Conservation (phyloP, 1,140 invertebrate genomes). For the Oryzaephilus surinamensis region DNA sequence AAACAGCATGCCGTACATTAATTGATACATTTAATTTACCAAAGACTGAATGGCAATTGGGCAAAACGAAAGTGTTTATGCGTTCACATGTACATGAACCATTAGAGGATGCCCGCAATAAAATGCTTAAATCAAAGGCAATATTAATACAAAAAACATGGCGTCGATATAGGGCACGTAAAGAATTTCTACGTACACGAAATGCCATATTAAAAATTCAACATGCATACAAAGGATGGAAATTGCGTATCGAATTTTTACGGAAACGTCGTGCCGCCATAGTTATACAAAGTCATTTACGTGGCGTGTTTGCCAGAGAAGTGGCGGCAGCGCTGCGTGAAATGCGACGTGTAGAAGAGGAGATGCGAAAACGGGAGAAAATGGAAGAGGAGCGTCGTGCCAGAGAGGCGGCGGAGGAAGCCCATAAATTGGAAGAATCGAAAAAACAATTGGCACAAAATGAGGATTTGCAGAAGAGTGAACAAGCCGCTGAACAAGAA, state of each 20-base stretch:
- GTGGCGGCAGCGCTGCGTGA: constrained; percentile 73
- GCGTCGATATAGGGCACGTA: constrained; percentile 50
- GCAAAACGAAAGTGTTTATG: constrained; percentile 83
- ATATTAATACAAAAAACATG: constrained; percentile 72
- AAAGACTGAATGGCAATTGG: constrained; percentile 79
- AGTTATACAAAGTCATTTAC: constrained; percentile 78
- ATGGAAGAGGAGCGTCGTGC: constrained; percentile 53
- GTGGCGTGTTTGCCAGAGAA: constrained; percentile 84
- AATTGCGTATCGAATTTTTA: constrained; percentile 70
- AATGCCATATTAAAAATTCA: constrained; percentile 72
- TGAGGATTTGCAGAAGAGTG: constrained; percentile 40
- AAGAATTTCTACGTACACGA: constrained; percentile 56
- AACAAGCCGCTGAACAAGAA: constrained; percentile 59
- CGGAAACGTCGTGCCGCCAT: constrained; percentile 73
- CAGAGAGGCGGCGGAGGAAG: constrained; percentile 31
- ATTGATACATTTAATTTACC: constrained; percentile 52
- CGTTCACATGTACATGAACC: constrained; percentile 75
- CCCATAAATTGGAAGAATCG: constrained; percentile 13
- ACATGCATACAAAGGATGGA: constrained; percentile 78
- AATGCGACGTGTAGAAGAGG: constrained; percentile 85
- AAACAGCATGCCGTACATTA: constrained; percentile 33
- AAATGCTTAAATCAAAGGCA: constrained; percentile 58
- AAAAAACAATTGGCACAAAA: constrained; percentile 27
- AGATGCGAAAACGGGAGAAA: constrained; percentile 60
- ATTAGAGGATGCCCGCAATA: constrained; percentile 67